Base-by-base conservation (phyloP, 2,797 vertebrate species). In the Clarias platycephalus region DNA sequence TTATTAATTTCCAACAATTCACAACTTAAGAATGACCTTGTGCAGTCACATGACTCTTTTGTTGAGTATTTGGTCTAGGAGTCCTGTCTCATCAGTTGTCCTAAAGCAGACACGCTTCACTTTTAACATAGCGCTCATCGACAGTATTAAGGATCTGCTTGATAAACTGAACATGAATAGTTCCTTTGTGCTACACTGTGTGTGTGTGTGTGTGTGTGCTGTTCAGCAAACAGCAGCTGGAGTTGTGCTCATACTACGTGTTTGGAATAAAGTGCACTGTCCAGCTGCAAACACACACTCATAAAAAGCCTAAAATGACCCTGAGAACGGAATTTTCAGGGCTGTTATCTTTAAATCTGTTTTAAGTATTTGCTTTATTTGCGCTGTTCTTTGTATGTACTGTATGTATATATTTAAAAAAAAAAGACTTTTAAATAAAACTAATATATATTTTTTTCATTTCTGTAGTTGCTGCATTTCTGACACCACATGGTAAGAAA, bases 401-500 rank as follows among this genome's bases (percentile, higher is more conserved):
- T 44, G 40, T 44, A 44, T 44, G 3, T 10, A n/a, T 37, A n/a
- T 49, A 15, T 26, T 34, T 34, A 34, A 34, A 34, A 44, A n/a
- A n/a, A 31, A 18, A 24, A 3, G 53, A 6, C 15, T 78, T 78
- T 78, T 49, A 44, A 20, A 28, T 28, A 28, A 66, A 66, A 31
- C 28, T 0, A 0, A 72, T 68, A 53, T 53, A 53, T 53, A 71
- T 85, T 92, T 67, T 88, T 62, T 91, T 78, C 87, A 1, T 94
- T 94, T 89, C 91, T 95, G 95, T 94, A 88, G 80, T 93, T 86
- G 91, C 89, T 66, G 86, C 90, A 85, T 84, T 94, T 85, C 71
- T 94, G 81, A 87, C 94, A 89, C 91, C 93, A 64, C 90, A 81
- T 89, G 94, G 95, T 96, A 91, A 93, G 90, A 87, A 24, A 58